Percentiles rank a stretch among this genome's conserved stretches.
Conservation (phyloP, 2,113 vertebrate genomes). For the Chaetorhynchus papuensis region DNA sequence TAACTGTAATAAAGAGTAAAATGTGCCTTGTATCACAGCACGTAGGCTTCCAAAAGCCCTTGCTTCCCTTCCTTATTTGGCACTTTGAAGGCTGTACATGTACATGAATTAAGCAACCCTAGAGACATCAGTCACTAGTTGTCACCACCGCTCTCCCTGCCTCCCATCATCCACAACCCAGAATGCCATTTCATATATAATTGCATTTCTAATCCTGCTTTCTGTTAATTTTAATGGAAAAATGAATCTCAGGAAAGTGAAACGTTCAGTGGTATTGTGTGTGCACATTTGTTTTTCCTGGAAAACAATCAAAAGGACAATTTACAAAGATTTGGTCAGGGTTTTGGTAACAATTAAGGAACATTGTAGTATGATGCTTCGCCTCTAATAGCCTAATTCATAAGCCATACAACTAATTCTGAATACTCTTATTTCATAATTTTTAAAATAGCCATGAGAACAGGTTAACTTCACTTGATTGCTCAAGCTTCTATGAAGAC, state of each 20-base stretch:
- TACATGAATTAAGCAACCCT: background rate
- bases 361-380: background rate
- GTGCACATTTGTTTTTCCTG: background rate
- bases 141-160: background rate
- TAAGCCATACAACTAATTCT: slow-evolving; percentile 25
- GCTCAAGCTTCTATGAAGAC: slow-evolving; percentile 59
- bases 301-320: background rate
- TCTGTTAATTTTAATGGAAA: background rate
- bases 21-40: background rate
- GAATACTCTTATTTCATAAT: slow-evolving; percentile 31
- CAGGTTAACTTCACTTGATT: slow-evolving; percentile 28
- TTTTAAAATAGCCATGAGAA: slow-evolving; percentile 34
- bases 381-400: slow-evolving; percentile 6
- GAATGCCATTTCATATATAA: background rate
- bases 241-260: background rate
- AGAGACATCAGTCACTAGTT: background rate
- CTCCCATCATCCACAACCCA: background rate
- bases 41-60: background rate
- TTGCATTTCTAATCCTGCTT: background rate
- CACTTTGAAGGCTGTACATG: background rate
- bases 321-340: background rate
- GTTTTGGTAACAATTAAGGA: background rate
- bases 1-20: background rate
- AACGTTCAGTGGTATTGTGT: background rate
- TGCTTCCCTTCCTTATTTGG: background rate